Conservation (phyloP, 2,113 vertebrate species). For the Toxostoma redivivum region DNA sequence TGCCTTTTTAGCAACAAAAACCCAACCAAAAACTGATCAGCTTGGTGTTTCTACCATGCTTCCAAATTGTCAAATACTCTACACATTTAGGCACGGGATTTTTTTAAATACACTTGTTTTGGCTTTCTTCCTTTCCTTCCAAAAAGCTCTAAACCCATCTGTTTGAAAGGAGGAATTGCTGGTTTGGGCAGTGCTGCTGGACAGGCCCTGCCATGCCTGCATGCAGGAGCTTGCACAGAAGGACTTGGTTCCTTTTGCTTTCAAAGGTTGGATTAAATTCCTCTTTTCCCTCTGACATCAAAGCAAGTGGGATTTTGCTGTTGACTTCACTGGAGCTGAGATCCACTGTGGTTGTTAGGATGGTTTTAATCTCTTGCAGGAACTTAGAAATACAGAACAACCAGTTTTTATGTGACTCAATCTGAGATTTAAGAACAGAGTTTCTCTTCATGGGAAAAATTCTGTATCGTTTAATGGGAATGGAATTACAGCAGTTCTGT, state of each 20-base stretch:
- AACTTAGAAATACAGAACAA: background rate
- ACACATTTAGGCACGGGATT: background rate
- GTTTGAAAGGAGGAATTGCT: background rate
- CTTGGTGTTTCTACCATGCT: background rate
- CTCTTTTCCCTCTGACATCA: background rate
- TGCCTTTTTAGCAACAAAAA: background rate
- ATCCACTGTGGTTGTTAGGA: background rate
- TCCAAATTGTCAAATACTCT: background rate
- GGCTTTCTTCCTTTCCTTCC: background rate
- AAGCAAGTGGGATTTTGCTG: background rate
- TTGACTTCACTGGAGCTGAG: background rate
- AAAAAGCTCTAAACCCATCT: background rate
- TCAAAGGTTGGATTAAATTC: background rate
- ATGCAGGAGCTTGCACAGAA: background rate
- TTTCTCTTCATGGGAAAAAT: background rate
- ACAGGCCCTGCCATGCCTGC: background rate
- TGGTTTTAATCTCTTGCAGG: background rate
- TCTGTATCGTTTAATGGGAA: background rate
- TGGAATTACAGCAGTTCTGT: background rate
- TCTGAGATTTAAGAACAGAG: background rate
- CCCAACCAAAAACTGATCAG: background rate
- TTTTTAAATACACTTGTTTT: background rate
- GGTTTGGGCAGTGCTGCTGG: background rate
- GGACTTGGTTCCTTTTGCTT: background rate
- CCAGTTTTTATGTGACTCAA: background rate